phyloP scores from a whole-genome alignment of 2,113 vertebrate species.

The Petroica traversi region DNA sequence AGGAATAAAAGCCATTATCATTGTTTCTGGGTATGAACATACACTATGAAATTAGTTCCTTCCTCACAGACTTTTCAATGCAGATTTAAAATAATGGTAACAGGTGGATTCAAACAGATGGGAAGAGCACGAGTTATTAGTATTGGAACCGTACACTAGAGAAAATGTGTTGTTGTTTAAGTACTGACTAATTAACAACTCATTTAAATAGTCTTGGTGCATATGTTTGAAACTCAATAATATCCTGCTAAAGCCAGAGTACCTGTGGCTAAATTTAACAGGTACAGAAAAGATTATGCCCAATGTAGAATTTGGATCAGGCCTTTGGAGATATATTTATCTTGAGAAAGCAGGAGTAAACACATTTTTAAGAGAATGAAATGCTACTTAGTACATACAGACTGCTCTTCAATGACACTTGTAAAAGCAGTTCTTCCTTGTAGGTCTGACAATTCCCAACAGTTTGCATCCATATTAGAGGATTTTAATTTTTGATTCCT shows the following conservation, averaged over 20 bases:
- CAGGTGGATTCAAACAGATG: conserved; percentile 47
- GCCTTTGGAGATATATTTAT: background rate
- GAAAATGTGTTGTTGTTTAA: conserved; percentile 43
- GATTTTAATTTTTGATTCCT: background rate
- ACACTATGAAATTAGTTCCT: background rate
- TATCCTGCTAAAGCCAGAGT: background rate
- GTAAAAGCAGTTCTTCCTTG: background rate
- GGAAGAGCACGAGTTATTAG: conserved; percentile 14
- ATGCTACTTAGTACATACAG: background rate
- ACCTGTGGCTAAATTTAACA: background rate
- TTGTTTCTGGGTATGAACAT: background rate
- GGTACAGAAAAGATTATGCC: background rate
- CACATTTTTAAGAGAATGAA: background rate
- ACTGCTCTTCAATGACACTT: background rate
- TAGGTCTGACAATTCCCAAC: background rate
- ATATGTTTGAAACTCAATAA: conserved; percentile 15
- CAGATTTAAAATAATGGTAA: conserved; percentile 5
- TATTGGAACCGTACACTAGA: conserved; percentile 10
- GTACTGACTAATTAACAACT: conserved; percentile 40
- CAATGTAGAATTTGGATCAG: background rate
- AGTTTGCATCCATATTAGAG: background rate
- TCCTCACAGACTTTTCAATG: background rate
- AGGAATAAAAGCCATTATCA: background rate
- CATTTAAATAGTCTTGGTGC: conserved; percentile 27
- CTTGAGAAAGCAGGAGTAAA: background rate